Evolutionary conservation across 2,888 invertebrate species (phyloP), one percentile per base, ranked within the genome.

Genomic region (Drosophila flavopinicola): DNA sequence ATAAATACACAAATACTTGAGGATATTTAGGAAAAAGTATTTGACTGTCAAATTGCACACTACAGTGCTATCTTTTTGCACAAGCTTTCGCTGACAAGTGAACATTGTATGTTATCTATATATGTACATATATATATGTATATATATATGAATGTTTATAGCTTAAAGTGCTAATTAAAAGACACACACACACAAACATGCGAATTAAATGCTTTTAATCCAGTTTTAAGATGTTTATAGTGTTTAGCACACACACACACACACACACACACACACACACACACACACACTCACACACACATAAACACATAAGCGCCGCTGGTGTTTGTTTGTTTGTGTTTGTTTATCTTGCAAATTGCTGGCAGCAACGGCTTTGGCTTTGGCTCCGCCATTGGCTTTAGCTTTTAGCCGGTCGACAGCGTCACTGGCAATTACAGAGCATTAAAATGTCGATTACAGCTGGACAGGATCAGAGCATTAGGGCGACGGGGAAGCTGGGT

Each of bases 151-250:
- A n/a, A n/a, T n/a, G n/a, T n/a, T n/a, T n/a, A n/a, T n/a, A n/a
- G n/a, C n/a, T 5, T 5, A 4, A 9, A 2, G 38, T 44, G 44
- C 25, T 60, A 63, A 44, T 63, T 37, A 37, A 42, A 35, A 13
- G 25, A 39, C 24, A 10, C 25, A 23, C 17, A 30, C 13, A 20
- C 5, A 30, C 10, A n/a, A 32, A 49, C 10, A 45, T 44, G 17
- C n/a, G 15, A 39, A 32, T 41, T 66, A 59, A 71, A 68, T 52
- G 64, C 61, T 44, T 44, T 63, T 75, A 75, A 78, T 83, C 58
- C 64, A 35, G 35, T 49, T 68, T 78, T 65, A 78, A 78, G 79
- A 79, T 72, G 69, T 76, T 83, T 83, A 78, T 75, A 60, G 69
- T 72, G 47, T 66, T 66, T 54, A 45, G 44, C 68, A 45, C 45